These are phyloP conservation scores for Drosophila monieri DNA, from an alignment of 2,888 invertebrate genomes.

Conservation along the genomic window DNA sequence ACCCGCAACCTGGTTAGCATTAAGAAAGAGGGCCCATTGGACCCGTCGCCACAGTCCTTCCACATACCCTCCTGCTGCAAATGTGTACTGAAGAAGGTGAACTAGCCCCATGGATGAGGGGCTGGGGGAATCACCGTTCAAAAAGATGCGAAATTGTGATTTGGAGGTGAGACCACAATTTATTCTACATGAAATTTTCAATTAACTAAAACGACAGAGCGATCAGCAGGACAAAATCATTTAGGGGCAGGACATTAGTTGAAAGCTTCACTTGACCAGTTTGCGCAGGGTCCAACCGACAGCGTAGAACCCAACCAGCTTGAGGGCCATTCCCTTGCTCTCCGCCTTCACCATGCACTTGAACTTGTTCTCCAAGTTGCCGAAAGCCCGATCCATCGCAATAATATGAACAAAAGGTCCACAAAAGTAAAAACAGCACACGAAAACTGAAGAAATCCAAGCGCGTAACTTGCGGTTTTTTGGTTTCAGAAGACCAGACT, in stretches of 20 bases:
- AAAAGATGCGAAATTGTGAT: constrained; percentile 56
- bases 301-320: constrained; percentile 67
- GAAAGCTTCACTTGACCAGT: constrained; percentile 50
- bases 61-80: constrained; percentile 91
- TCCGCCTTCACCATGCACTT: constrained; percentile 45
- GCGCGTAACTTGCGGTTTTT: background rate
- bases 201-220: constrained; percentile 9
- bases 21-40: constrained; percentile 79
- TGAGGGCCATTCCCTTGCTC: constrained; percentile 61
- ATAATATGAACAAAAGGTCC: background rate
- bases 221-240: background rate
- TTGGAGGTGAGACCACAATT: constrained; percentile 54
- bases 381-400: constrained; percentile 56
- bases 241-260: background rate
- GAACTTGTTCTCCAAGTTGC: constrained; percentile 49
- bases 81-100: constrained; percentile 84
- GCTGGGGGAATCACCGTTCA: background rate
- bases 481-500: background rate
- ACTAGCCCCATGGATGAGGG: constrained; percentile 49
- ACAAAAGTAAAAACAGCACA: background rate
- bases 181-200: constrained; percentile 36
- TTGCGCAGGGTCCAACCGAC: constrained; percentile 67
- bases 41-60: constrained; percentile 85
- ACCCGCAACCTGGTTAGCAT: constrained; percentile 85
- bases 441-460: constrained; percentile 2